Conservation (phyloP, 2,888 invertebrate species). For the Colletes collaris region DNA sequence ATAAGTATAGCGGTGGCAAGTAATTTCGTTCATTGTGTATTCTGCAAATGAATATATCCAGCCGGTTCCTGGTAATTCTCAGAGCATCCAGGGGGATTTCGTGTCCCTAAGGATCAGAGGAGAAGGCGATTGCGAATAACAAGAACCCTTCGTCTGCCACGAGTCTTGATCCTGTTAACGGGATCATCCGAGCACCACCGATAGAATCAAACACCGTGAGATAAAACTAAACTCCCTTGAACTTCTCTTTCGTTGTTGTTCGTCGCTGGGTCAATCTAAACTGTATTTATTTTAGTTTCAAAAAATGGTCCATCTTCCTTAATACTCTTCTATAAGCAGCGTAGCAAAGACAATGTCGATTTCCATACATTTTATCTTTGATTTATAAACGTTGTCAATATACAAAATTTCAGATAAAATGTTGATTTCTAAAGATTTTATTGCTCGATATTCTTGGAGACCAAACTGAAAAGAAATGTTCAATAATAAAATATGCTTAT, state of each 20-base stretch:
- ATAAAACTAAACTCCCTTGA: slow-evolving; percentile 64
- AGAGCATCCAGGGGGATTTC: slow-evolving; percentile 52
- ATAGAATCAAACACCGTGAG: slow-evolving; percentile 58
- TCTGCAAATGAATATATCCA: slow-evolving; percentile 60
- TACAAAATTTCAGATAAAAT: too few species aligned
- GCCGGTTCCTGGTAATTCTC: slow-evolving; percentile 65
- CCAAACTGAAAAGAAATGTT: too few species aligned
- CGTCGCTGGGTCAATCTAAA: slow-evolving; percentile 43
- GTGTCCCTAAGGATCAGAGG: slow-evolving; percentile 77
- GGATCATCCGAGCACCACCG: slow-evolving; percentile 74
- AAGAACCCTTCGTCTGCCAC: slow-evolving; percentile 76
- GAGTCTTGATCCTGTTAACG: slow-evolving; percentile 80
- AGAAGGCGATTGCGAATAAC: slow-evolving; percentile 75
- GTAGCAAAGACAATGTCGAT: too few species aligned
- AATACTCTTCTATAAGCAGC: too few species aligned
- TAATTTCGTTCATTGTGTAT: slow-evolving; percentile 59
- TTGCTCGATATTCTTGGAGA: too few species aligned
- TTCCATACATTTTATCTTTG: neutral
- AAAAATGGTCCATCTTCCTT: neutral
- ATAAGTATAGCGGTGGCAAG: slow-evolving; percentile 35
- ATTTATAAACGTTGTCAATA: neutral
- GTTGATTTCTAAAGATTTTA: too few species aligned
- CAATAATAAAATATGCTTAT: too few species aligned
- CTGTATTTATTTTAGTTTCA: neutral
- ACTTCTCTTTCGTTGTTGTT: slow-evolving; percentile 40